Evolutionary conservation across 2,797 vertebrate species (phyloP), one percentile per base, ranked within the genome.

Genomic region (Pseudomugil gertrudae): DNA sequence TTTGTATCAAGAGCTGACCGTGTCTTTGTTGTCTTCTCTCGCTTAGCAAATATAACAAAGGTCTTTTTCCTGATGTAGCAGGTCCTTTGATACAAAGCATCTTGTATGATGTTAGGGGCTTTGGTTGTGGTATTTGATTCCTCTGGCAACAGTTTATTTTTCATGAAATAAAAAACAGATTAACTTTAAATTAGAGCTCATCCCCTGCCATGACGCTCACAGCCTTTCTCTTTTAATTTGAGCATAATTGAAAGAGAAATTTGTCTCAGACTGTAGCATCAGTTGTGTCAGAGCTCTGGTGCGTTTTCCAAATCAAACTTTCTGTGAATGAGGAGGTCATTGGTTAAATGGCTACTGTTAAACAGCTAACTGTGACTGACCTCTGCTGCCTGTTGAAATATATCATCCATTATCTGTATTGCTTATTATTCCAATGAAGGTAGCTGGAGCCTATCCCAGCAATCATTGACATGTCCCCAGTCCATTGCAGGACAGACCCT

Each of bases 381-480:
- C 77, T 74, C 85, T 81, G 63, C 79, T 88, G 85, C 9, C 9
- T 48, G 36, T 14, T 62, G 48, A 73, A 70, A 27, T 27, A 59
- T 32, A 73, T 33, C 19, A 5, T 14, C 66, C 26, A 29, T n/a
- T n/a, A n/a, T n/a, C n/a, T 9, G 24, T 48, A 13, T 43, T n/a
- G 19, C 19, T n/a, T n/a, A n/a, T n/a, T n/a, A n/a, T n/a, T n/a
- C n/a, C n/a, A n/a, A n/a, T n/a, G n/a, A n/a, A n/a, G n/a, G n/a
- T n/a, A n/a, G n/a, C n/a, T n/a, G n/a, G n/a, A n/a, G n/a, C n/a
- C n/a, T n/a, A n/a, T n/a, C n/a, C n/a, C n/a, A n/a, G n/a, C n/a
- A n/a, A n/a, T n/a, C n/a, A n/a, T n/a, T n/a, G n/a, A n/a, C n/a
- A n/a, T n/a, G n/a, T n/a, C n/a, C n/a, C n/a, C n/a, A n/a, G n/a